These are phyloP conservation scores for Aurelia coerulea DNA, from an alignment of 30 jellyfish, hydroid and myxozoan genomes.

Conservation along the genomic window DNA sequence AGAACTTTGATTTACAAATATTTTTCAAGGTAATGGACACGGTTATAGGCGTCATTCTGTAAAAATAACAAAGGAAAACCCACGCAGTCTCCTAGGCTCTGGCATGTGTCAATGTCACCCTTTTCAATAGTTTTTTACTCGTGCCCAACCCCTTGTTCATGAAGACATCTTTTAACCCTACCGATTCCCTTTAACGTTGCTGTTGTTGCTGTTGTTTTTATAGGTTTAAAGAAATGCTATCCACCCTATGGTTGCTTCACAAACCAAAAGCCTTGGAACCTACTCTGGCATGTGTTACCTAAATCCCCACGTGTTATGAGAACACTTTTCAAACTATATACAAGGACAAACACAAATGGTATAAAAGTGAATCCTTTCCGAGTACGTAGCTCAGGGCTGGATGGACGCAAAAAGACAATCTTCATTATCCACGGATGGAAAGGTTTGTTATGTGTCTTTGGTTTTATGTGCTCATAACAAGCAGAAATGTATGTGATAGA, in stretches of 20 bases:
- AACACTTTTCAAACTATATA: slow-evolving; percentile 29
- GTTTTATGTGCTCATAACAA: no score
- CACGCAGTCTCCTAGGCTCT: no score
- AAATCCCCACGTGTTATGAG: slow-evolving; percentile 33
- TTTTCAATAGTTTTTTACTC: no score
- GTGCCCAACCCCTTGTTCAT: no score
- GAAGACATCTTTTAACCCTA: no score
- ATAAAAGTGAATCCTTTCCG: neutral
- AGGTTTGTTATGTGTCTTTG: slow-evolving; percentile 21
- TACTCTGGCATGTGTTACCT: slow-evolving; percentile 51
- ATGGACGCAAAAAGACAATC: slow-evolving; percentile 50
- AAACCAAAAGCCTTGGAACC: slow-evolving; percentile 53
- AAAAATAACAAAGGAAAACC: no score
- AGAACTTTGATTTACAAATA: no score
- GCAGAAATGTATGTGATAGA: no score
- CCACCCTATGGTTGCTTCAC: slow-evolving; percentile 77
- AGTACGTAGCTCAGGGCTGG: slow-evolving; percentile 27
- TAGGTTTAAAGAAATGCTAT: slow-evolving; percentile 34
- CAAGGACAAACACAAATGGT: slow-evolving; percentile 30
- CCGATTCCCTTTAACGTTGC: no score
- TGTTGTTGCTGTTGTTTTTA: neutral
- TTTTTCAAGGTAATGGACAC: no score
- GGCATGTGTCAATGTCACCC: no score
- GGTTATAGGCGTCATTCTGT: no score
- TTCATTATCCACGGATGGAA: slow-evolving; percentile 70